phyloP scores from a whole-genome alignment of 2,888 invertebrate species.

The Liopterus haemorrhoidalis region DNA sequence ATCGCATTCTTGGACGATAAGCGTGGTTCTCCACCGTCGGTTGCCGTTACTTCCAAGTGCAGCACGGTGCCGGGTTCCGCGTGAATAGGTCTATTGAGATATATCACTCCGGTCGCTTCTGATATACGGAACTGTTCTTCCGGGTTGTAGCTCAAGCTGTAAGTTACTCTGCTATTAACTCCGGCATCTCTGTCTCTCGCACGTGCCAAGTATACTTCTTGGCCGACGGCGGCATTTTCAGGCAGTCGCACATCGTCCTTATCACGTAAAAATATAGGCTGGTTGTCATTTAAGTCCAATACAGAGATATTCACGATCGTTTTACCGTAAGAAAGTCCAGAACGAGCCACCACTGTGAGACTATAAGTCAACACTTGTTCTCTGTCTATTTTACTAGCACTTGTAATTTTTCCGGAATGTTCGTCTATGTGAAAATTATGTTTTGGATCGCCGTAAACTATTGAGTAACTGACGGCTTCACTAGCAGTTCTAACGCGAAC shows the following conservation, averaged over 20 bases:
- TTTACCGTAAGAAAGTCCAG: conserved; percentile 68
- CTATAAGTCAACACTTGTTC: conserved; percentile 73
- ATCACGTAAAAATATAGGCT: conserved; percentile 73
- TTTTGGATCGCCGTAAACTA: conserved; percentile 73
- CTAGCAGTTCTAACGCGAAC: conserved; percentile 54
- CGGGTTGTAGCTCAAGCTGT: conserved; percentile 73
- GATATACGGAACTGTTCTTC: conserved; percentile 79
- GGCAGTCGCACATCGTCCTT: conserved; percentile 72
- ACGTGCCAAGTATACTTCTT: conserved; percentile 82
- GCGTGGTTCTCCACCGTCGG: conserved; percentile 74
- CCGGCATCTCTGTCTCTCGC: conserved; percentile 85
- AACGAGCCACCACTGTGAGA: conserved; percentile 73
- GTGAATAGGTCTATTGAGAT: conserved; percentile 72
- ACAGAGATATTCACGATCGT: conserved; percentile 76
- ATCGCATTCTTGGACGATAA: conserved; percentile 71
- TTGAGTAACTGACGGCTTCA: conserved; percentile 61
- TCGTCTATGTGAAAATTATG: conserved; percentile 76
- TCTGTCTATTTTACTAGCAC: conserved; percentile 74
- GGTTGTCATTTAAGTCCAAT: conserved; percentile 85
- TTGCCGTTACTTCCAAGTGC: conserved; percentile 73
- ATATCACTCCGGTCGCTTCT: conserved; percentile 81
- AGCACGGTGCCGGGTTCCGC: conserved; percentile 66
- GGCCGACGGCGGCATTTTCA: conserved; percentile 90
- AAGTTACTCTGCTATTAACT: conserved; percentile 79
- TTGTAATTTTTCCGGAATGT: conserved; percentile 69